phyloP scores from a whole-genome alignment of 2,113 vertebrate genomes.

The Gasterosteus aculeatus region DNA sequence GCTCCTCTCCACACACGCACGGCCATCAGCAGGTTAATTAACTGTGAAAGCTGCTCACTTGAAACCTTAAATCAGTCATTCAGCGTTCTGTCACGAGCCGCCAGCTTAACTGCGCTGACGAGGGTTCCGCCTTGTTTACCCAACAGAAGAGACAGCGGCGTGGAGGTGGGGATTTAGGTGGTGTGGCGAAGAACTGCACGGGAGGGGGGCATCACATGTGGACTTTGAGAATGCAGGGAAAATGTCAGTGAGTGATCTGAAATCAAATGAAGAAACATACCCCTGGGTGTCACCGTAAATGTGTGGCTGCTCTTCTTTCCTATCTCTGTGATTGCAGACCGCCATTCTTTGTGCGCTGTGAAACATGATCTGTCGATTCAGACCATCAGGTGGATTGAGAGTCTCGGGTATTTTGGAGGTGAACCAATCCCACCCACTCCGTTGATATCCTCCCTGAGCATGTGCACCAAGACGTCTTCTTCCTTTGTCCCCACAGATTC shows the following conservation, averaged over 20 bases:
- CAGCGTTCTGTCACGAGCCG: conserved; percentile 77
- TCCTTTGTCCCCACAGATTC: conserved; percentile 42
- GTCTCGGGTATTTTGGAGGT: conserved; percentile 59
- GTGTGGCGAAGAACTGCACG: conserved; percentile 11
- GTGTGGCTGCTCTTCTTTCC: conserved; percentile 42
- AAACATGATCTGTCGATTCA: conserved; percentile 69
- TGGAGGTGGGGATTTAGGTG: conserved; percentile 54
- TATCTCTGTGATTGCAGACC: conserved; percentile 66
- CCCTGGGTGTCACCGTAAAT: conserved; percentile 61
- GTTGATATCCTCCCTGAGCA: conserved; percentile 20
- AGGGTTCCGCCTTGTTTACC: conserved; percentile 79
- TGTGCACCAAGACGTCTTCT: conserved; percentile 23
- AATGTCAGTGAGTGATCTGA: conserved; percentile 54
- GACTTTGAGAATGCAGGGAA: conserved; percentile 34
- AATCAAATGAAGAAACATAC: conserved; percentile 42
- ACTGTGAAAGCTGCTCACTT: conserved; percentile 82
- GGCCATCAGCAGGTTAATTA: conserved; percentile 82
- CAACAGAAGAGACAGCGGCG: conserved; percentile 61
- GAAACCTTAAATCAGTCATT: conserved; percentile 83
- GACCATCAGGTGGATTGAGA: conserved; percentile 64
- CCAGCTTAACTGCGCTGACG: conserved; percentile 72
- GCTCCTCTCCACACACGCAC: conserved; percentile 64
- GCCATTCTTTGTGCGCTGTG: conserved; percentile 47
- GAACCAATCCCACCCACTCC: conserved; percentile 65
- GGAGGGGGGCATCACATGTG: conserved; percentile 45